These are phyloP conservation scores for Drosophila flavopinicola DNA, from an alignment of 2,888 invertebrate genomes.

Conservation along the genomic window DNA sequence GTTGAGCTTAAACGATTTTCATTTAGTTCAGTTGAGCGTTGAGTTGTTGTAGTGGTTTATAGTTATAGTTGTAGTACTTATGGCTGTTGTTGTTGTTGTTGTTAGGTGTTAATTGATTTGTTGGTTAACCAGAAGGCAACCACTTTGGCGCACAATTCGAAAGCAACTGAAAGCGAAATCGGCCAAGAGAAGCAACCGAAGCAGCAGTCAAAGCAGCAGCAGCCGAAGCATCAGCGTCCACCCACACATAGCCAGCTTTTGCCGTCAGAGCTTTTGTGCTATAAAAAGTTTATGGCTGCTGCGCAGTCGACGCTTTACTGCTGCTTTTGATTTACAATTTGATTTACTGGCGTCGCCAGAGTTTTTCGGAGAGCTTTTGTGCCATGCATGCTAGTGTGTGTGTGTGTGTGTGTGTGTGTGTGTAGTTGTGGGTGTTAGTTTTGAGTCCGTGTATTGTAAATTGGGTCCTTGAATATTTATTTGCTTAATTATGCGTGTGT, in stretches of 20 bases:
- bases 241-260: slow-evolving; percentile 22
- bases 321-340: slow-evolving; percentile 71
- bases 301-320: slow-evolving; percentile 30
- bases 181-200: slow-evolving; percentile 15
- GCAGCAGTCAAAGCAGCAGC: slow-evolving; percentile 19
- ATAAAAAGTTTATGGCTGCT: slow-evolving; percentile 16
- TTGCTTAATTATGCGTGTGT: slow-evolving; percentile 59
- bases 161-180: slow-evolving; percentile 71
- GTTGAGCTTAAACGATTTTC: slow-evolving; percentile 17
- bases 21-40: slow-evolving; percentile 7
- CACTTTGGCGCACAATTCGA: slow-evolving; percentile 75
- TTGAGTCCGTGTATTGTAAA: slow-evolving; percentile 14
- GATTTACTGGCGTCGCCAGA: slow-evolving; percentile 53
- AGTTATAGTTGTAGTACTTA: slow-evolving; percentile 11
- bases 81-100: slow-evolving; percentile 26
- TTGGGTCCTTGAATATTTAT: slow-evolving; percentile 65
- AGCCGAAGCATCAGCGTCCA: slow-evolving; percentile 24
- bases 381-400: not conserved
- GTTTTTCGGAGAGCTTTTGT: slow-evolving; percentile 37
- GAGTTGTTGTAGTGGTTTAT: slow-evolving; percentile 5
- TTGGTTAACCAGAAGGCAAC: slow-evolving; percentile 48
- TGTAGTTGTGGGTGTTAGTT: too few relatives aligned
- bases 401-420: slow-evolving; percentile 8
- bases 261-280: slow-evolving; percentile 26
- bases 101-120: slow-evolving; percentile 38